phyloP scores from a whole-genome alignment of 2,888 invertebrate genomes.

The Megastigmus dorsalis region DNA sequence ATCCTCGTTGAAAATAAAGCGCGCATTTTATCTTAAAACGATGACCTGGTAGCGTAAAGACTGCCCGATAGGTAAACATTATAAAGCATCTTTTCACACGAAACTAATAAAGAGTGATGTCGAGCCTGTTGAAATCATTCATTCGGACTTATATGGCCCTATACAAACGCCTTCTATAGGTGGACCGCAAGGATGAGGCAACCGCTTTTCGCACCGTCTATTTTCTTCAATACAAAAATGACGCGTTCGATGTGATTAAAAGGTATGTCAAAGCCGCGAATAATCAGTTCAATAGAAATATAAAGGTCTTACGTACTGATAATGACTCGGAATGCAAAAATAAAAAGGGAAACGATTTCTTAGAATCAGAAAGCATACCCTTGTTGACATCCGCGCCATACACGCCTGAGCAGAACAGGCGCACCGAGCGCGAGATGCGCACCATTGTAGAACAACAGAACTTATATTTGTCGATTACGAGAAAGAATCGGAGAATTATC shows the following conservation, averaged over 20 bases:
- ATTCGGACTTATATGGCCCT: conserved; percentile 38
- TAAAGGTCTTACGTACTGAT: conserved; percentile 47
- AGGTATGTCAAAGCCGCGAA: conserved; percentile 16
- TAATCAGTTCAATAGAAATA: conserved; percentile 37
- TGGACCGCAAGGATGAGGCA: conserved; percentile 45
- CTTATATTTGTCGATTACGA: conserved; percentile 52
- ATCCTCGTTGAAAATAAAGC: too few relatives aligned
- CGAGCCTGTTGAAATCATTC: background rate
- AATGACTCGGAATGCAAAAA: conserved; percentile 44
- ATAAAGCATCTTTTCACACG: conserved; percentile 28
- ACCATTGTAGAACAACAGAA: conserved; percentile 52
- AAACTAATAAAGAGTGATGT: background rate
- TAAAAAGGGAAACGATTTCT: conserved; percentile 15
- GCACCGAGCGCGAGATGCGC: conserved; percentile 56
- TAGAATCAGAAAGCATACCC: conserved; percentile 43
- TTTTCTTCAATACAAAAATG: conserved; percentile 31
- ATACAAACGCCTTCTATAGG: conserved; percentile 45
- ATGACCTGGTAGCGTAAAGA: conserved; percentile 25
- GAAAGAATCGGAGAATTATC: conserved; percentile 49
- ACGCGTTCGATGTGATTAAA: conserved; percentile 11
- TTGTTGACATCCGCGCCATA: conserved; percentile 55
- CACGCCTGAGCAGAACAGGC: conserved; percentile 57
- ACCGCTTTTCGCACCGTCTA: conserved; percentile 2
- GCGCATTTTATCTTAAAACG: conserved; percentile 15
- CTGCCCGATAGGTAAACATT: conserved; percentile 13